Conservation (phyloP, 1,140 invertebrate species). For the Zaprionus tsacasi region DNA sequence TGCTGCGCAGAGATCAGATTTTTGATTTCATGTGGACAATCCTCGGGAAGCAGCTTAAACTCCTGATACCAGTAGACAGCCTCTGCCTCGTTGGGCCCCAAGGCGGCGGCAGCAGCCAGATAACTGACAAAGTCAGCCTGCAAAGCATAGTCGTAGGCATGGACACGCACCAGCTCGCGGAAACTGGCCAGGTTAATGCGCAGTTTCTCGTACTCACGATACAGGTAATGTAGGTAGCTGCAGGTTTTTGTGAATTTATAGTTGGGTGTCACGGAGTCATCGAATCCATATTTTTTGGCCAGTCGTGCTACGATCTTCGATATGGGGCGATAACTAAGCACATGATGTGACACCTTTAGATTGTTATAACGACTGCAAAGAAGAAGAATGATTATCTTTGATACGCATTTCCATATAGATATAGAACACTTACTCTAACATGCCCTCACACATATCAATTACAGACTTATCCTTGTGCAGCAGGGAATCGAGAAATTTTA, state of each 20-base stretch:
- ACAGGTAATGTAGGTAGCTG: conserved; percentile 87
- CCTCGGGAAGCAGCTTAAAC: conserved; percentile 85
- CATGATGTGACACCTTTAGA: conserved; percentile 81
- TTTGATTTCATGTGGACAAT: conserved; percentile 85
- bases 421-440: conserved; percentile 81
- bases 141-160: conserved; percentile 84
- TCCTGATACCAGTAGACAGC: conserved; percentile 86
- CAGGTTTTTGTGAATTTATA: conserved; percentile 86
- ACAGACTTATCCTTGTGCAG: conserved; percentile 84
- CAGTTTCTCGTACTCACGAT: conserved; percentile 86
- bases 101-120: conserved; percentile 71
- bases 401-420: not conserved
- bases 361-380: conserved; percentile 58
- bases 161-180: conserved; percentile 88
- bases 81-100: conserved; percentile 85
- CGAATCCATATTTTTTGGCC: conserved; percentile 86
- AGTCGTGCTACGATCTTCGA: conserved; percentile 87
- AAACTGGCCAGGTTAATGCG: conserved; percentile 87
- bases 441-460: conserved; percentile 78
- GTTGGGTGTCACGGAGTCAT: conserved; percentile 86
- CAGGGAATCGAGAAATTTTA: conserved; percentile 87
- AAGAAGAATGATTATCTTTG: not conserved
- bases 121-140: conserved; percentile 86
- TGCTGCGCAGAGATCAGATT: conserved; percentile 63
- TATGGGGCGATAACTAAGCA: conserved; percentile 85